Evolutionary conservation across 2,888 invertebrate species (phyloP), one percentile per base, ranked within the genome.

Genomic region (Oegoconia quadripuncta): DNA sequence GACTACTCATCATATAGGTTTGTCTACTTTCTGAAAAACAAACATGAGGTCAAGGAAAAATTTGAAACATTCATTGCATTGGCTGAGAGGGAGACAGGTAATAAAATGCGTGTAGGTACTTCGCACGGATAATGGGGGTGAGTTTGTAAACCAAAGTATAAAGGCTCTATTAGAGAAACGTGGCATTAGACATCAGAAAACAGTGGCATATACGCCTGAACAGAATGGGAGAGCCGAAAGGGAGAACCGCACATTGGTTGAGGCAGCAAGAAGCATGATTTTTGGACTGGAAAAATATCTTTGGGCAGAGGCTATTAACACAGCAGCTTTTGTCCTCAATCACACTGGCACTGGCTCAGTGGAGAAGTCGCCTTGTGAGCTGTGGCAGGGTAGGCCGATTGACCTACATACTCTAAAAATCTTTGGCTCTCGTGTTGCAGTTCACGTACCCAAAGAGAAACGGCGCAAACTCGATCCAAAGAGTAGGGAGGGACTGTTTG

Each of bases 211-310:
- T 25, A 54, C 47, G 4, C 61, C 59, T 1, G 48, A 63, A 33
- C 57, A 60, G 27, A 71, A 67, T 50, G 68, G 61, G 1, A 42
- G 55, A 7, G 52, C 64, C 9, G 70, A 72, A 34, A 26, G 62
- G 4, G 38, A 42, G 7, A 46, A 45, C 26, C 25, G 48, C 1
- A 49, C 40, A 8, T 35, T 50, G 3, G 17, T 39, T 15, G 48
- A 50, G 13, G 42, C 44, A 26, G 42, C 39, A 3, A 26, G 40
- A n/a, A 33, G 34, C 11, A 37, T 44, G 40, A 30, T 44, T 9
- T 28, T 40, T 4, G 31, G 36, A 9, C 26, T 43, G 3, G n/a
- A 7, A 7, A 18, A 20, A 7, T n/a, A 14, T 5, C 34, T 28
- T 27, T 41, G 37, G 34, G 49, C 46, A 9, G 46, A 46, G 26